phyloP scores from a whole-genome alignment of 2,888 invertebrate species.

The Stenodema calcarata region DNA sequence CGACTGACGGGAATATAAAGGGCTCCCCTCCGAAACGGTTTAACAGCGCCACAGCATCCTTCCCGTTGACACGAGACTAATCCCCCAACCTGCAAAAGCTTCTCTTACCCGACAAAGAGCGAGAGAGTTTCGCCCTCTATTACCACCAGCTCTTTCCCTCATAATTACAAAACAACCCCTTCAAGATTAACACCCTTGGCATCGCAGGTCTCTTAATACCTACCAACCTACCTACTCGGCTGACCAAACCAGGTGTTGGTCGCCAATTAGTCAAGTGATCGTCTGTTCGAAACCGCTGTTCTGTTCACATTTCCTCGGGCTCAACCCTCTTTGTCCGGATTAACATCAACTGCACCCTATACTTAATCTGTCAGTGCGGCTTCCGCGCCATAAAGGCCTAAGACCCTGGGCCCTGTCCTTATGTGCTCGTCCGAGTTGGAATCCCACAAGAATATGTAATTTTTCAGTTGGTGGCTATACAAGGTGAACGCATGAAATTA shows the following conservation, averaged over 20 bases:
- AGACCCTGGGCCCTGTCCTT: too few species aligned
- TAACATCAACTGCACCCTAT: too few species aligned
- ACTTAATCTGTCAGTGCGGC: too few species aligned
- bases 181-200: constrained; percentile 23
- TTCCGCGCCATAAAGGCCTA: too few species aligned
- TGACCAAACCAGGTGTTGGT: neutral
- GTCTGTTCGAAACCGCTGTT: neutral
- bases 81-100: neutral
- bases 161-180: constrained; percentile 31
- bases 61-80: constrained; percentile 27
- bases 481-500: too few species aligned
- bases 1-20: neutral
- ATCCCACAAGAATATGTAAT: too few species aligned
- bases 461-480: too few species aligned
- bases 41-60: neutral
- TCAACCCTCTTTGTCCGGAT: neutral
- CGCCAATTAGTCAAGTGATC: constrained; percentile 38
- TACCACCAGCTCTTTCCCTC: neutral
- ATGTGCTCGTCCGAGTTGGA: too few species aligned
- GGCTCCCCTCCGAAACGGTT: neutral
- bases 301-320: neutral
- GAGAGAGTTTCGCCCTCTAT: neutral
- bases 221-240: neutral
- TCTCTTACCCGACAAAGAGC: neutral
- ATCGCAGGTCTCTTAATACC: constrained; percentile 1